phyloP scores from a whole-genome alignment of 2,113 vertebrate genomes.

The Equus przewalskii region DNA sequence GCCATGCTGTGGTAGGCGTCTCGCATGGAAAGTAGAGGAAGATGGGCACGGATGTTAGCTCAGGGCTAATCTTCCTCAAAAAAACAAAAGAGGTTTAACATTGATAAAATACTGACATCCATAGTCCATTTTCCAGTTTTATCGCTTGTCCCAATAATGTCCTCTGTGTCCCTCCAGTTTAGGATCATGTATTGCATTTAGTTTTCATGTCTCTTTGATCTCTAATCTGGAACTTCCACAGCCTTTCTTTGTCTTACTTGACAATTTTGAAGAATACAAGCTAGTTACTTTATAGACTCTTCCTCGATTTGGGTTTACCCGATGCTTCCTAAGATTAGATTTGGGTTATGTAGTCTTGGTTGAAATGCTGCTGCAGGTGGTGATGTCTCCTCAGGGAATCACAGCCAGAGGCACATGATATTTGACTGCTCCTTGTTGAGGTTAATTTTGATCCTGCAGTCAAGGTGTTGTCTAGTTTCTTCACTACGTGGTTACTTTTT shows the following conservation, averaged over 20 bases:
- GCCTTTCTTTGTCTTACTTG: slow-evolving; percentile 23
- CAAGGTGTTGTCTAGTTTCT: not conserved
- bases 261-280: slow-evolving; percentile 42
- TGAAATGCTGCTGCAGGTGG: not conserved
- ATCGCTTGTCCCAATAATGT: not conserved
- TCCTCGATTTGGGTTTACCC: slow-evolving; percentile 19
- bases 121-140: not conserved
- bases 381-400: not conserved
- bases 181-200: not conserved
- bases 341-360: not conserved
- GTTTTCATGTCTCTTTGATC: slow-evolving; percentile 34
- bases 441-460: not conserved
- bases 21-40: too few species aligned
- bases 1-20: too few species aligned
- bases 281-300: slow-evolving; percentile 33
- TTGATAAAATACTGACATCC: slow-evolving; percentile 44
- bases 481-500: not conserved
- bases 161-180: not conserved
- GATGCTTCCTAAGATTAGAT: slow-evolving; percentile 12
- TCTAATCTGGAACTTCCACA: not conserved
- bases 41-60: too few species aligned
- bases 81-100: not conserved
- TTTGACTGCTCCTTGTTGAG: not conserved
- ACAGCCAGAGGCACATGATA: not conserved
- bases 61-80: too few species aligned